These are phyloP conservation scores for Epizoanthus scotinus DNA, from an alignment of 92 coral and sea anemone genomes.

Conservation along the genomic window DNA sequence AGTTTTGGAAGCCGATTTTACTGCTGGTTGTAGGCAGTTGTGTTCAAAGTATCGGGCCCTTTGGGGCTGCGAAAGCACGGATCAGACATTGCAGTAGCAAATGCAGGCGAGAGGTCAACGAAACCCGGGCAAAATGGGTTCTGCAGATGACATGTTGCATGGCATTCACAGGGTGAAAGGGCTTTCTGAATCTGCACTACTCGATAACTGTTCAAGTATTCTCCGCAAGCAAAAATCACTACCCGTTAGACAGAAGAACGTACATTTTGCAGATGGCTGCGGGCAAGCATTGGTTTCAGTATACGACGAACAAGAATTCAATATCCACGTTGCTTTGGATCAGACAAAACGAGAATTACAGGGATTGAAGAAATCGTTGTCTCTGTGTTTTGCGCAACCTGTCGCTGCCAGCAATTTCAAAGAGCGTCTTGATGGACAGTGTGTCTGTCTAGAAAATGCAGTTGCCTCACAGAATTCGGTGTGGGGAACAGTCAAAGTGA, in stretches of 20 bases:
- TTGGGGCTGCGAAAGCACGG: conserved; percentile 29
- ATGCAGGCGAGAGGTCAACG: conserved; percentile 10
- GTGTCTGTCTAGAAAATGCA: conserved; percentile 87
- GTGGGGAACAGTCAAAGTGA: conserved; percentile 96
- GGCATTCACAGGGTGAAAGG: conserved; percentile 53
- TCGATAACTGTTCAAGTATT: conserved; percentile 54
- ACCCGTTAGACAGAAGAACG: conserved; percentile 79
- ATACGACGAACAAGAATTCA: conserved; percentile 85
- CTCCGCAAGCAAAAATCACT: conserved; percentile 85
- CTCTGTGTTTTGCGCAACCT: conserved; percentile 85
- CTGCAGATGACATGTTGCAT: conserved; percentile 50
- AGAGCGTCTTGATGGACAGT: conserved; percentile 67
- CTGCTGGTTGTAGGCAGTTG: conserved; percentile 24
- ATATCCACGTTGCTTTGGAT: conserved; percentile 85
- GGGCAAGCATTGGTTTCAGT: conserved; percentile 94
- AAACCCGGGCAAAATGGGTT: conserved; percentile 20
- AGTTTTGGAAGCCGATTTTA: neutral
- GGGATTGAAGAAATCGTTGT: conserved; percentile 74
- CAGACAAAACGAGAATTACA: conserved; percentile 73
- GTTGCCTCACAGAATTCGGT: conserved; percentile 87
- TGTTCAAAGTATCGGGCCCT: conserved; percentile 9
- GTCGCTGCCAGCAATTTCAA: conserved; percentile 74
- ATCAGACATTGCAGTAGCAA: neutral
- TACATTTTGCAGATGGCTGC: conserved; percentile 95
- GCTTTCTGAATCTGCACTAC: conserved; percentile 16